Evolutionary conservation across 2,888 invertebrate species (phyloP), one percentile per base, ranked within the genome.

Genomic region (Linnaemya vulpina): DNA sequence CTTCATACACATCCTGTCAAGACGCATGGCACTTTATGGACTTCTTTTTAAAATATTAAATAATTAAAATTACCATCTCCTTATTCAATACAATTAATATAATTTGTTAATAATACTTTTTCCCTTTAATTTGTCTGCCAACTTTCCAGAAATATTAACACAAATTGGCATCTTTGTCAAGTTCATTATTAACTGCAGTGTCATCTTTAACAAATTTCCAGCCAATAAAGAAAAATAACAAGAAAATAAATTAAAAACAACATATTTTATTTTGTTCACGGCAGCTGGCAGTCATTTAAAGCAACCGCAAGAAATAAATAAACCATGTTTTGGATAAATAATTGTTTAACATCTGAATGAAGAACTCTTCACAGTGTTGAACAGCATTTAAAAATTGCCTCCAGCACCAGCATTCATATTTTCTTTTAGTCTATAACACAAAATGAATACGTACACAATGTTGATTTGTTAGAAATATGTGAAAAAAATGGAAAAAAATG

Each of bases 321-420:
- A 84, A 80, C 40, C 53, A 76, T 73, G 60, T 84, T 84, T n/a
- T 76, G 60, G 40, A 76, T 65, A 84, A 80, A 80, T 84, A 80
- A 80, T 84, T 76, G 76, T 67, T 76, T 62, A 80, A 73, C 80
- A 73, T 67, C 71, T 80, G 63, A 65, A 70, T 49, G 58, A 71
- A 74, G 49, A 70, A 75, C 70, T 79, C 65, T 76, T 71, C 43
- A 71, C 46, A 68, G 70, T 53, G 75, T 75, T 79, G 58, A 79
- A 71, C 75, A 76, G 65, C 71, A 84, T 80, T 84, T 80, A 84
- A 76, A 65, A 51, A 65, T 71, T 60, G 79, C 84, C 79, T 79
- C 11, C 30, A 65, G 84, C 60, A 58, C 46, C 60, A 65, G 67
- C 65, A 68, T 30, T 17, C 35, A 51, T 73, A 51, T 84, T 79